Evolutionary conservation across 2,113 vertebrate species (phyloP).

Genomic region (Ochotona princeps): DNA sequence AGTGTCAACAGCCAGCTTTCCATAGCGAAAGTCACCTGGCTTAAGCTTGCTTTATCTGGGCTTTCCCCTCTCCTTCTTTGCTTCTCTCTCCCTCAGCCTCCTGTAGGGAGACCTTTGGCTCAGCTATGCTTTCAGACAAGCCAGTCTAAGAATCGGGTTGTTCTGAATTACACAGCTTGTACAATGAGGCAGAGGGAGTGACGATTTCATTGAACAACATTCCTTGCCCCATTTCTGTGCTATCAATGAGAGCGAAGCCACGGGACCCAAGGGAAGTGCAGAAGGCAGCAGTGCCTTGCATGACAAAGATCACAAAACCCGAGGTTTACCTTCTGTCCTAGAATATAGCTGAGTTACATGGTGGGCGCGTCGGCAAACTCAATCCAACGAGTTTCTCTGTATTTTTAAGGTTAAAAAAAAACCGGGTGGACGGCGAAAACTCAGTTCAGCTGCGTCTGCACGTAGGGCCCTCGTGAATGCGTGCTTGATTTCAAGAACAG

Average conservation of each 20-base stretch:
- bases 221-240: not conserved
- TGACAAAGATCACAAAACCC: not conserved
- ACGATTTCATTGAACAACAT: not conserved
- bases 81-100: fast-evolving
- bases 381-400: not conserved
- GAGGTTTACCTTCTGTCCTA: not conserved
- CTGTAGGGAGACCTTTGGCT: not conserved
- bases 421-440: not conserved
- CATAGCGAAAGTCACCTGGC: fast-evolving
- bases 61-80: too few species aligned
- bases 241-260: not conserved
- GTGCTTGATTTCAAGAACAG: not conserved
- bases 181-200: not conserved
- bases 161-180: not conserved
- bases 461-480: not conserved
- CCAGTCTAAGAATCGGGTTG: not conserved
- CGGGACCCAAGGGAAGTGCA: not conserved
- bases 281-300: not conserved
- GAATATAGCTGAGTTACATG: not conserved
- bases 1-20: not conserved
- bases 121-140: not conserved
- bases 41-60: too few species aligned
- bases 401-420: not conserved
- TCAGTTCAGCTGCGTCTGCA: not conserved
- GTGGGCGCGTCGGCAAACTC: not conserved